Conservation (phyloP, 1,140 invertebrate species). For the Telenomus remus region DNA sequence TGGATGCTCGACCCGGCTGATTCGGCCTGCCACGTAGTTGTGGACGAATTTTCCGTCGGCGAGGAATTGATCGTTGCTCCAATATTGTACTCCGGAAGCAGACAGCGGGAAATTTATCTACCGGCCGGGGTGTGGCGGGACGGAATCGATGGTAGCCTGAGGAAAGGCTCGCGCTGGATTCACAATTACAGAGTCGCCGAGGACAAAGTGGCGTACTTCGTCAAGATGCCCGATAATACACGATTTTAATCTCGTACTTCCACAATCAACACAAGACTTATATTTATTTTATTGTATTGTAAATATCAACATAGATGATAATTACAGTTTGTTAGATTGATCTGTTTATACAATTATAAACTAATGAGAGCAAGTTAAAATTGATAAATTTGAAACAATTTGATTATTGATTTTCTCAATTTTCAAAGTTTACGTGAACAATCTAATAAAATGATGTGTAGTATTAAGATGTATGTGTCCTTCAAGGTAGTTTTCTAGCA, state of each 20-base stretch:
- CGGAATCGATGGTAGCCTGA: slow-evolving; percentile 87
- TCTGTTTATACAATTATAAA: no score
- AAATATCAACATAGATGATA: no score
- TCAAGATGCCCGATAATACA: slow-evolving; percentile 88
- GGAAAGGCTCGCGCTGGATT: slow-evolving; percentile 92
- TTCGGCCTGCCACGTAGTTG: slow-evolving; percentile 83
- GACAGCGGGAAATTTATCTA: slow-evolving; percentile 83
- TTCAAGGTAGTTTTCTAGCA: no score
- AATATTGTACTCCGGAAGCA: slow-evolving; percentile 81
- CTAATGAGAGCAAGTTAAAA: no score
- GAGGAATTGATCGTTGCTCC: slow-evolving; percentile 94
- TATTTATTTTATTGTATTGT: no score
- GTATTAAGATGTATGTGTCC: no score
- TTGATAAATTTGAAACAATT: no score
- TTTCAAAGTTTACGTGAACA: no score
- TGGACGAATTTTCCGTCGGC: slow-evolving; percentile 93
- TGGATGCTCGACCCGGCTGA: slow-evolving; percentile 94
- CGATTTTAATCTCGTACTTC: slow-evolving; percentile 77
- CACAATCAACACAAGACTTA: no score
- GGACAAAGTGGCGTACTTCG: slow-evolving; percentile 89
- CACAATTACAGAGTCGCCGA: slow-evolving; percentile 88
- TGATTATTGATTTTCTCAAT: no score
- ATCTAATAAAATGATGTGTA: no score
- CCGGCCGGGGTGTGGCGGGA: slow-evolving; percentile 93
- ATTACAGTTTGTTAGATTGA: no score